These are phyloP conservation scores for Noctua pronuba DNA, from an alignment of 2,888 invertebrate genomes.

Conservation along the genomic window DNA sequence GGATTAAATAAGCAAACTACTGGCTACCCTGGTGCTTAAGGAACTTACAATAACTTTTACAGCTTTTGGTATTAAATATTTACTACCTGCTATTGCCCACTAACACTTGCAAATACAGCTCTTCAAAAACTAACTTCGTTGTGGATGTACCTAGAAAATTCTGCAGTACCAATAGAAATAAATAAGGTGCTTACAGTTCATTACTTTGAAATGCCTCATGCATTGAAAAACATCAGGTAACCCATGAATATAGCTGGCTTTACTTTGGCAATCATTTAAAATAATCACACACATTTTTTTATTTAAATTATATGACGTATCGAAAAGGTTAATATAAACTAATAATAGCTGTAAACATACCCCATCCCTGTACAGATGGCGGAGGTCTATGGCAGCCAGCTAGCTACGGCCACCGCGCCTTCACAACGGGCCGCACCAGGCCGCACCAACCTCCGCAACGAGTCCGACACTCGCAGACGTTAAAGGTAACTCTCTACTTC, in stretches of 20 bases:
- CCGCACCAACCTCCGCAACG: conserved; percentile 83
- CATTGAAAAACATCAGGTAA: not conserved
- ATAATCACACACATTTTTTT: not conserved
- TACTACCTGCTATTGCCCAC: not conserved
- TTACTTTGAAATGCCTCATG: not conserved
- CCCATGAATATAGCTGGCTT: not conserved
- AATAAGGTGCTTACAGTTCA: not conserved
- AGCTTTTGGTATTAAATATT: not conserved
- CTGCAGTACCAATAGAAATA: not conserved
- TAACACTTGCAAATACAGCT: not conserved
- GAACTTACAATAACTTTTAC: not conserved
- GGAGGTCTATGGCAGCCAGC: conserved; percentile 86
- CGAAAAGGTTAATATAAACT: not conserved
- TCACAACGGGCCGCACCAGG: conserved; percentile 86
- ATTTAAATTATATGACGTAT: not conserved
- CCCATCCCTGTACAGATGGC: conserved; percentile 73
- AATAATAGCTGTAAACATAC: not conserved
- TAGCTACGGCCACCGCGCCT: conserved; percentile 86
- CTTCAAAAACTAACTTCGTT: not conserved
- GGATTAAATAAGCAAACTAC: no score
- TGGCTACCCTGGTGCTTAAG: no score
- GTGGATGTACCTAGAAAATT: not conserved
- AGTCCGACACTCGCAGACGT: conserved; percentile 85
- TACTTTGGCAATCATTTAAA: not conserved
- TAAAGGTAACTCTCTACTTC: conserved; percentile 79